These are phyloP conservation scores for Tarsius wallacei DNA, from an alignment of 2,797 vertebrate genomes.

Conservation along the genomic window DNA sequence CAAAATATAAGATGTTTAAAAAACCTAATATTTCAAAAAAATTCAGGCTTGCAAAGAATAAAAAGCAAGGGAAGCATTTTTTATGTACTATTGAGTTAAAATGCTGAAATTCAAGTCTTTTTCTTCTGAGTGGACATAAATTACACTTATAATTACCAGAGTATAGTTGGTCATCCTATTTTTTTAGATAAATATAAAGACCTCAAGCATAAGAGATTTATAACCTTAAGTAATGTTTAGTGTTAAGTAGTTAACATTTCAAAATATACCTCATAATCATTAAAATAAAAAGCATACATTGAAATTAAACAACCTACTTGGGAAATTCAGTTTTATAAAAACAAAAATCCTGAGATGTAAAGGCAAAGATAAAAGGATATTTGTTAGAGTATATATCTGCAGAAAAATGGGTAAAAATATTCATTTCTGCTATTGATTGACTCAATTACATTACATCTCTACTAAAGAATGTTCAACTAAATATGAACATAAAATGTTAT, in stretches of 20 bases:
- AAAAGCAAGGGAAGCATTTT: background rate
- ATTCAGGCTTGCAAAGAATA: background rate
- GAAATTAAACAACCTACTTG: background rate
- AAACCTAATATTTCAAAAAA: background rate
- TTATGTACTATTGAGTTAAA: background rate
- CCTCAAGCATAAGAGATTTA: background rate
- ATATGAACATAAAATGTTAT: background rate
- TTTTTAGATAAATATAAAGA: background rate
- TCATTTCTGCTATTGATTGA: background rate
- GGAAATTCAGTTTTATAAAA: background rate
- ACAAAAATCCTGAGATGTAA: background rate
- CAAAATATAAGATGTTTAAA: background rate
- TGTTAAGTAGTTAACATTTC: background rate
- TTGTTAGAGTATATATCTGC: background rate
- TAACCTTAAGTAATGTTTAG: background rate
- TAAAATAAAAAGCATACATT: conserved; percentile 20
- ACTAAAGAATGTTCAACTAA: background rate
- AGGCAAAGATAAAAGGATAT: background rate
- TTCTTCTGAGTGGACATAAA: background rate
- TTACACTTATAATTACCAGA: background rate
- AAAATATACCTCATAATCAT: background rate
- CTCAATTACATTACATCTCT: background rate
- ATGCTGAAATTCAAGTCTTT: background rate
- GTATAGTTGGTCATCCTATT: background rate
- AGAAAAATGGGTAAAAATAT: background rate